These are phyloP conservation scores for Metellina segmentata DNA, from an alignment of 2,888 invertebrate species.

Conservation along the genomic window DNA sequence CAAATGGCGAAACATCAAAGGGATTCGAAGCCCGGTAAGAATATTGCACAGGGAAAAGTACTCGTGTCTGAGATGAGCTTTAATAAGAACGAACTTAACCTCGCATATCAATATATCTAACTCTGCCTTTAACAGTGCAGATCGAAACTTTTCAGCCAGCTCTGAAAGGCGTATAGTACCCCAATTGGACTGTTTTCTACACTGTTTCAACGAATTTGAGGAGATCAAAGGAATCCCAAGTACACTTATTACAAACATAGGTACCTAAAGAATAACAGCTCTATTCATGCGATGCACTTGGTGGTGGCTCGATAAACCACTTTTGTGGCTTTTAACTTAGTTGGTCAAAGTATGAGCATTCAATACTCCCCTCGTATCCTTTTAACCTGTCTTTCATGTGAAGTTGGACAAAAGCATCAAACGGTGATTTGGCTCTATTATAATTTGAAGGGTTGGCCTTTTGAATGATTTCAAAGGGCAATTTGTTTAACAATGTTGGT, in stretches of 20 bases:
- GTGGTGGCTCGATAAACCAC: conserved; percentile 53
- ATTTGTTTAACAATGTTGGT: conserved; percentile 39
- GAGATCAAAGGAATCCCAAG: conserved; percentile 61
- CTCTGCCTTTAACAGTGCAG: conserved; percentile 39
- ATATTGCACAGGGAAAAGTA: conserved; percentile 30
- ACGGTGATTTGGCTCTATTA: conserved; percentile 48
- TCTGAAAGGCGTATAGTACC: conserved; percentile 37
- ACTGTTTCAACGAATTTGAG: conserved; percentile 54
- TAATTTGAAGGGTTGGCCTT: conserved; percentile 42
- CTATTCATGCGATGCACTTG: conserved; percentile 31
- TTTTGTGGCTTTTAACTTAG: conserved; percentile 56
- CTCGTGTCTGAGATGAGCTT: conserved; percentile 49
- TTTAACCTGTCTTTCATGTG: conserved; percentile 17
- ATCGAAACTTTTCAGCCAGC: conserved; percentile 50
- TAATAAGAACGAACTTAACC: conserved; percentile 65
- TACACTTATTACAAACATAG: conserved; percentile 43
- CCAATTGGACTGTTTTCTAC: conserved; percentile 54
- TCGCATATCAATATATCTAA: conserved; percentile 55
- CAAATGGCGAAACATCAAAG: conserved; percentile 67
- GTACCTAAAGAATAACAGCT: conserved; percentile 51
- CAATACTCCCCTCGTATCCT: conserved; percentile 24
- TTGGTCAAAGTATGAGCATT: conserved; percentile 61
- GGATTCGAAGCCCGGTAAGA: conserved; percentile 9
- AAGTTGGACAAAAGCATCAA: conserved; percentile 69
- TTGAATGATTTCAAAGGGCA: conserved; percentile 39